Evolutionary conservation across 2,888 invertebrate species (phyloP).

Genomic region (Hedya salicella): DNA sequence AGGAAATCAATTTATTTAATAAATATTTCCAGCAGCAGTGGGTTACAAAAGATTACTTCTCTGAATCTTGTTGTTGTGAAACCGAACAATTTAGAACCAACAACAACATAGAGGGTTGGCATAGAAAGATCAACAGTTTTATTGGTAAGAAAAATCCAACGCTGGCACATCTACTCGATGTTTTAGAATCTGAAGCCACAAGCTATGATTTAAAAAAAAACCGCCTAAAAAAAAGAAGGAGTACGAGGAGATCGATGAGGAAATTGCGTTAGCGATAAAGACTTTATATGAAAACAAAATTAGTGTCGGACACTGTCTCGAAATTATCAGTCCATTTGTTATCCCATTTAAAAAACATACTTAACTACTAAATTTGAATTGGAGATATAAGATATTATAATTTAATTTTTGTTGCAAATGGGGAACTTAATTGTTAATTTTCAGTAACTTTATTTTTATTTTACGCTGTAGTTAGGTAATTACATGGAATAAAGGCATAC

Average conservation of each 20-base stretch:
- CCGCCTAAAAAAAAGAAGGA: slow-evolving; percentile 1
- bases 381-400: too few species aligned
- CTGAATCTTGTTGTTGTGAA: slow-evolving; percentile 8
- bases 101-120: slow-evolving; percentile 5
- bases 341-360: too few species aligned
- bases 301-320: slow-evolving; percentile 3
- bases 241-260: slow-evolving; percentile 14
- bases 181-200: slow-evolving; percentile 9
- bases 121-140: slow-evolving; percentile 13
- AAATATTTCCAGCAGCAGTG: slow-evolving; percentile 6
- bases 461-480: too few species aligned
- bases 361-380: too few species aligned
- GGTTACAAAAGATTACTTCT: slow-evolving; percentile 2
- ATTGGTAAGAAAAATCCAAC: slow-evolving; percentile 7
- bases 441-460: too few species aligned
- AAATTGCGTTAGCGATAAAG: slow-evolving; percentile 11
- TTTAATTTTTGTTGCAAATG: too few species aligned
- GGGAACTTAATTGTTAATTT: too few species aligned
- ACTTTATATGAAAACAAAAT: background rate
- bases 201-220: slow-evolving; percentile 10
- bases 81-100: slow-evolving; percentile 9
- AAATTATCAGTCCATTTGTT: slow-evolving; percentile 1
- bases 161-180: slow-evolving; percentile 5
- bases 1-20: slow-evolving; percentile 1
- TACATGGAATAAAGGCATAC: too few species aligned